Conservation (phyloP, 1,140 invertebrate genomes). For the Arion vulgaris region DNA sequence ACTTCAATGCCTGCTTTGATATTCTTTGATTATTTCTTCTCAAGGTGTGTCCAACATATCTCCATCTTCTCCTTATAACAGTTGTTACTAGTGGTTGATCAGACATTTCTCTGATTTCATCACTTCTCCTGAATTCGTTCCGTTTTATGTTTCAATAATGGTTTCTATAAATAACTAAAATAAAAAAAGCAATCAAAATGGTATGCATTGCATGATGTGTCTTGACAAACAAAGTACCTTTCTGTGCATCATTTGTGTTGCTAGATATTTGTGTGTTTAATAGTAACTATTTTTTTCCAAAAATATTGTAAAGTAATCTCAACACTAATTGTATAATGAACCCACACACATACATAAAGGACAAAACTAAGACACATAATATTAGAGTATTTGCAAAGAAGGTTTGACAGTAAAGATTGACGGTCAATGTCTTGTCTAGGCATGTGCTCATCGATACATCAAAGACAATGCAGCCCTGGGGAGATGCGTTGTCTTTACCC, state of each 20-base stretch:
- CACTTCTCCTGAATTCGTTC: too few species aligned
- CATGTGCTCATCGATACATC: slow-evolving; percentile 91
- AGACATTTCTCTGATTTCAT: too few species aligned
- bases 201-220: background rate
- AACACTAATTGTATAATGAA: background rate
- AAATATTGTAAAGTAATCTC: background rate
- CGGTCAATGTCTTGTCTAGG: slow-evolving; percentile 74
- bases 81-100: too few species aligned
- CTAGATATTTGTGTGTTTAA: background rate
- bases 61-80: too few species aligned
- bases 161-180: background rate
- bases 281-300: background rate
- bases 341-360: too few species aligned
- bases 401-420: slow-evolving; percentile 10
- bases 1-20: too few species aligned
- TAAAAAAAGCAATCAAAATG: background rate
- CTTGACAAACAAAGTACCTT: background rate
- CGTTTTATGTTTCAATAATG: too few species aligned
- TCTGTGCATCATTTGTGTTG: background rate
- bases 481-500: slow-evolving; percentile 87
- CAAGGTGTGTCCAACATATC: too few species aligned
- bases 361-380: background rate
- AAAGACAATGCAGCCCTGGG: slow-evolving; percentile 89
- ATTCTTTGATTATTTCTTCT: too few species aligned
- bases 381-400: background rate